Evolutionary conservation across 1,140 invertebrate genomes (phyloP), one percentile per base, ranked within the genome.

Genomic region (Maniola jurtina): DNA sequence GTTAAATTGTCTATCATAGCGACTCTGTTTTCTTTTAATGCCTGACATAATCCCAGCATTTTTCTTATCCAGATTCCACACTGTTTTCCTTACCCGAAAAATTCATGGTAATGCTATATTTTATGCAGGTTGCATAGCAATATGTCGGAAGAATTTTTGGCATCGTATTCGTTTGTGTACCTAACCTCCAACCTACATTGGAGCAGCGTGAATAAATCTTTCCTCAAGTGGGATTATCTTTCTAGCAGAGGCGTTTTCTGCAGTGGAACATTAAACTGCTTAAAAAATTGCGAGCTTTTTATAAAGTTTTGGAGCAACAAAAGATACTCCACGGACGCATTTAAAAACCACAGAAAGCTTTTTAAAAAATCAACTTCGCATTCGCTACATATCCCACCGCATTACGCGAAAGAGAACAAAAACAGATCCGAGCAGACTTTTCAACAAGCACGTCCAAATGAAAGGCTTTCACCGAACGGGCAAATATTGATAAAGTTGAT

Each of bases 401-500:
- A 45, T 45, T 45, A 45, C 42, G 42, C 42, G 14, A 33, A 16
- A 25, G 48, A 11, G 33, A 11, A 55, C 25, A 55, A 52, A 6
- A n/a, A 55, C 54, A n/a, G 13, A 61, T 11, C 73, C 72, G 13
- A 71, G 68, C 34, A 5, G 55, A 38, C 55, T 58, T 36, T 40
- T 60, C 8, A 9, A 45, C 40, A 5, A 13, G 42, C 40, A 60
- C 52, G 13, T 42, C 11, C 15, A n/a, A 9, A 45, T 64, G 13
- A 42, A 60, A 54, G 33, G 40, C 54, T 57, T 50, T 59, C 63
- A 40, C 50, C 50, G 56, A 50, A 47, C 61, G 66, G 45, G 45
- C 67, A 72, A 77, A 77, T 77, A 75, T 77, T 77, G 70, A 74
- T 75, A 56, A 57, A 77, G 68, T 69, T 69, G 66, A 75, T 77